Conservation (phyloP, 2,888 invertebrate species). For the Dynastes tityus region DNA sequence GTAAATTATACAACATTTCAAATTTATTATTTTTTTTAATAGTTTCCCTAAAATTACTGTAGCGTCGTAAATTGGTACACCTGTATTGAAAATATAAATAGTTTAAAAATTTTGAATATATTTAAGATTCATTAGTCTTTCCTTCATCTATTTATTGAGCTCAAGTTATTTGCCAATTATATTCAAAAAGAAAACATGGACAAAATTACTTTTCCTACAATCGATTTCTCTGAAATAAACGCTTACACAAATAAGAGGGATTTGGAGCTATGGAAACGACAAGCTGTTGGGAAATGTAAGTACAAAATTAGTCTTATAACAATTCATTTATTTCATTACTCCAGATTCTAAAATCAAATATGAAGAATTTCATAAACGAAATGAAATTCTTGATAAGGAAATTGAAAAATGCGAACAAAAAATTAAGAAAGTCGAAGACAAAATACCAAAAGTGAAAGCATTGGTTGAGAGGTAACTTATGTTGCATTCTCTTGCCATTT, state of each 20-base stretch:
- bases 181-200: conserved; percentile 10
- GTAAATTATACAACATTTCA: background rate
- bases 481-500: background rate
- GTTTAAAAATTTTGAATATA: no score
- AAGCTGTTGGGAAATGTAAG: conserved; percentile 36
- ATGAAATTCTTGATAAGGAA: conserved; percentile 15
- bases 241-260: conserved; percentile 21
- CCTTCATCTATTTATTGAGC: no score
- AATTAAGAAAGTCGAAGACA: background rate
- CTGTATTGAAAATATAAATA: no score
- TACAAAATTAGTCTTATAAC: background rate
- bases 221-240: conserved; percentile 22
- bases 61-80: background rate
- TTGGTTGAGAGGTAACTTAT: conserved; percentile 3
- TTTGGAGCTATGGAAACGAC: conserved; percentile 33
- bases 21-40: background rate
- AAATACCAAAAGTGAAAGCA: conserved; percentile 14
- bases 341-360: conserved; percentile 25
- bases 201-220: background rate
- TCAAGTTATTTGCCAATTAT: background rate
- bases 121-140: no score
- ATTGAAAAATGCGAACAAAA: conserved; percentile 5
- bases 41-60: background rate
- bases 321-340: background rate
- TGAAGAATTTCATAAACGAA: conserved; percentile 22